Evolutionary conservation across 2,888 invertebrate genomes (phyloP), one percentile per base, ranked within the genome.

Genomic region (Drosophila bunnanda): DNA sequence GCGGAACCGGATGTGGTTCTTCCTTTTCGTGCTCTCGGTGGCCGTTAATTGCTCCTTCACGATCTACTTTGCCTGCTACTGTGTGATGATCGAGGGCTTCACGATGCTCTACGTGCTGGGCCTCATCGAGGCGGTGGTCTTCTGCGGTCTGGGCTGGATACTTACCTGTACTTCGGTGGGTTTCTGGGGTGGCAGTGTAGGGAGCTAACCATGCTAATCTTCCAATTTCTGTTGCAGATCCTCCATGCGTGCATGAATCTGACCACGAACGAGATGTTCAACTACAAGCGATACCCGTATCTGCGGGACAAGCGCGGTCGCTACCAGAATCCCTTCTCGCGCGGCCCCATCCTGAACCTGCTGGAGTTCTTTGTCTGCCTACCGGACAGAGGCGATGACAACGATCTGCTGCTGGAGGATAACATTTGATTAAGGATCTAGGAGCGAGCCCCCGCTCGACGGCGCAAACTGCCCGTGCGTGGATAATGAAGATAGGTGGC

Each of bases 191-290:
- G n/a, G 0, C 1, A 17, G 17, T 9, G 1, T n/a, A 5, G 1
- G 10, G 10, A n/a, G 10, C 30, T 32, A 2, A n/a, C n/a, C 2
- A 2, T 12, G 0, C 3, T 17, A 7, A 22, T 7, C 4, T 13
- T 0, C 2, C 1, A 9, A 12, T 17, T 54, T 10, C 3, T 2
- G 1, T 22, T 17, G 2, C 64, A 98, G 98, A 95, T 97, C 56
- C 93, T 97, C 25, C 97, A 98, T 91, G 97, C 97, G 13, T 96
- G 97, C 90, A 96, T 97, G 96, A 98, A 98, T 93, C 93, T 98
- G 69, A 98, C 98, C 9, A 98, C 98, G 50, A 98, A 98, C 92
- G 98, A 98, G 93, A 97, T 97, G 96, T 97, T 98, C 91, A 98
- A 98, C 93, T 97, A 97, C 92, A 97, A 97, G 91, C 94, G 98